Base-by-base conservation (phyloP, 1,140 invertebrate species). In the Leptinotarsa lineolata region DNA sequence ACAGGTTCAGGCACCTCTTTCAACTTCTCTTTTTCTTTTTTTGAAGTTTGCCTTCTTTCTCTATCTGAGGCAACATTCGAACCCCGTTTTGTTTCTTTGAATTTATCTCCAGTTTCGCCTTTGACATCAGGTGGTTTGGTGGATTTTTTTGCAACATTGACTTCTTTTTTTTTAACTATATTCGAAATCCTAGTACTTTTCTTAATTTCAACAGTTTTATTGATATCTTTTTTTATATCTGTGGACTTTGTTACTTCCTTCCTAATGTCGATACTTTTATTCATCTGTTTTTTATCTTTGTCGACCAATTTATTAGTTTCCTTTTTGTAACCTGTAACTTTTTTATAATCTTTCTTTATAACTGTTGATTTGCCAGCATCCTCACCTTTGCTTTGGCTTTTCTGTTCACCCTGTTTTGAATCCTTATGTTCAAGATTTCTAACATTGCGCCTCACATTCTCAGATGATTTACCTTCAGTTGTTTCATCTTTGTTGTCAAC, bases 201-300 rank as follows among this genome's bases (percentile, higher is more conserved):
- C 22, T 71, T 71, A 16, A 61, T 44, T 46, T 71, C 69, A 20
- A 59, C 54, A 18, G 60, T 63, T 21, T 44, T 44, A 20, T 61
- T 61, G 20, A 44, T 4, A 11, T 71, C 44, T 71, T 71, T 74
- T 20, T 67, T 73, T 39, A 39, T 68, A n/a, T 71, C 48, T 24
- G 48, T 77, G 54, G 74, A 73, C 13, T 73, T 68, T 8, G 16
- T 75, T 48, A 77, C 45, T 30, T 75, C 71, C 18, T 65, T 74
- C 16, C 75, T 77, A 6, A 77, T 20, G 45, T 70, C 72, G 1
- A 75, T 11, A 20, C 70, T 74, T 67, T 72, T 77, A 22, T 69
- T 77, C 18, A 66, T 30, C 48, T 71, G 22, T 67, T 70, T 46
- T 58, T 45, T 71, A 63, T 71, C 69, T 45, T 59, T 39, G 20